Evolutionary conservation across 2,797 vertebrate genomes (phyloP).

Genomic region (Channa striata): DNA sequence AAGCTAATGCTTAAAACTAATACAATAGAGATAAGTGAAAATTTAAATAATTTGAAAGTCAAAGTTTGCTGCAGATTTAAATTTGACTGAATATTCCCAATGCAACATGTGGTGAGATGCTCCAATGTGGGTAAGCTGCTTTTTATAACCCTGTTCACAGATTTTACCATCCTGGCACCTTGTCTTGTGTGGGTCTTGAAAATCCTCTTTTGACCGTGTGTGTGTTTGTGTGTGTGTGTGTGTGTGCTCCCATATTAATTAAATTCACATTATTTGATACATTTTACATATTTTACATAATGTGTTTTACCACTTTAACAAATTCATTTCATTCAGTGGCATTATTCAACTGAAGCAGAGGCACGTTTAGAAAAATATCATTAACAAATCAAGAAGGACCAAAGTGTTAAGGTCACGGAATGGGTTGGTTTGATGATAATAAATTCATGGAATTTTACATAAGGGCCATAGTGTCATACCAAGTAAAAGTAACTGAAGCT

Average conservation of each 20-base stretch:
- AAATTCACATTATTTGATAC: too few species aligned
- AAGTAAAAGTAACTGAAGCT: constrained; percentile 4
- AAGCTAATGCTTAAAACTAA: neutral
- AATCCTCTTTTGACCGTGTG: neutral
- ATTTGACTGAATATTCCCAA: constrained; percentile 38
- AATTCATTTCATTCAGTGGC: neutral
- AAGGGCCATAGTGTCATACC: neutral
- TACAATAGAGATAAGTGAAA: neutral
- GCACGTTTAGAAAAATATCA: neutral
- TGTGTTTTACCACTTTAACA: neutral
- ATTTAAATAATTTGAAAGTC: constrained; percentile 6
- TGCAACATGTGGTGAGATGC: constrained; percentile 42
- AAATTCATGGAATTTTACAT: constrained; percentile 10
- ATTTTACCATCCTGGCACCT: constrained; percentile 7
- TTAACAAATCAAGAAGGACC: neutral
- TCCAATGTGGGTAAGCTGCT: constrained; percentile 45
- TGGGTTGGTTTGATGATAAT: neutral
- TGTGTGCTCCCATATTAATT: neutral
- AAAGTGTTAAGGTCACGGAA: neutral
- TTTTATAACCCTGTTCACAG: constrained; percentile 1
- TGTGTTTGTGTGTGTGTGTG: neutral
- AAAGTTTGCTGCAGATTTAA: constrained; percentile 12
- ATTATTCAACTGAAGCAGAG: neutral
- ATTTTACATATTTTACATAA: neutral
- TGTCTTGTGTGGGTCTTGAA: constrained; percentile 13